phyloP scores from a whole-genome alignment of 2,888 invertebrate species.

The Allygus modestus region DNA sequence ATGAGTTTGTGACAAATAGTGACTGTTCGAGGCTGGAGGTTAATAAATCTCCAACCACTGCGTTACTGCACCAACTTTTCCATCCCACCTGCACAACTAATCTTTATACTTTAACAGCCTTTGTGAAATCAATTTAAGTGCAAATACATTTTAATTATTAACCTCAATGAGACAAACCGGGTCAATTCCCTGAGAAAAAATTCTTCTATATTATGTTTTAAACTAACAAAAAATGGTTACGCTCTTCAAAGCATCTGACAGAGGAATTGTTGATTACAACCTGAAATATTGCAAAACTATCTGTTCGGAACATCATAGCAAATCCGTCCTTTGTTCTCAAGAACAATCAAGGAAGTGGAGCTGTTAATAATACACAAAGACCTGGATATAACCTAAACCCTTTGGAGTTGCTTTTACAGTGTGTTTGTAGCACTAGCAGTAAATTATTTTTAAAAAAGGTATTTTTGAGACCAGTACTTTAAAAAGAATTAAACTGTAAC shows the following conservation, averaged over 20 bases:
- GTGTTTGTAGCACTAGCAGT: neutral
- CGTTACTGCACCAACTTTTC: neutral
- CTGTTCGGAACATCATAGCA: neutral
- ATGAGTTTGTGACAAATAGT: slow-evolving; percentile 12
- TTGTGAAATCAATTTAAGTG: too few species aligned
- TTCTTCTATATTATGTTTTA: too few species aligned
- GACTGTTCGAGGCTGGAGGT: neutral
- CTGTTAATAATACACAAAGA: slow-evolving; percentile 4
- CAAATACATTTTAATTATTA: too few species aligned
- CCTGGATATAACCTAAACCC: neutral
- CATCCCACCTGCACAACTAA: neutral
- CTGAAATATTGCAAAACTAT: neutral
- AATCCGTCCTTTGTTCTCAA: slow-evolving; percentile 2
- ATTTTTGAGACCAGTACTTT: too few species aligned
- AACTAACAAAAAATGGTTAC: neutral
- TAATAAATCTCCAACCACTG: slow-evolving; percentile 17
- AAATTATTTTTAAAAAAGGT: too few species aligned
- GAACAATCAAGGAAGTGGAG: neutral
- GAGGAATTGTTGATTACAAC: neutral
- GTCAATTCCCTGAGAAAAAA: too few species aligned
- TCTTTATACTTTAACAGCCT: too few species aligned
- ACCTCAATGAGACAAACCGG: too few species aligned
- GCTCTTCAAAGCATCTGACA: slow-evolving; percentile 9
- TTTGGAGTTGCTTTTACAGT: neutral
- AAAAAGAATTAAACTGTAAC: too few species aligned